Evolutionary conservation across 2,888 invertebrate species (phyloP).

Genomic region (Tetranychus truncatus): DNA sequence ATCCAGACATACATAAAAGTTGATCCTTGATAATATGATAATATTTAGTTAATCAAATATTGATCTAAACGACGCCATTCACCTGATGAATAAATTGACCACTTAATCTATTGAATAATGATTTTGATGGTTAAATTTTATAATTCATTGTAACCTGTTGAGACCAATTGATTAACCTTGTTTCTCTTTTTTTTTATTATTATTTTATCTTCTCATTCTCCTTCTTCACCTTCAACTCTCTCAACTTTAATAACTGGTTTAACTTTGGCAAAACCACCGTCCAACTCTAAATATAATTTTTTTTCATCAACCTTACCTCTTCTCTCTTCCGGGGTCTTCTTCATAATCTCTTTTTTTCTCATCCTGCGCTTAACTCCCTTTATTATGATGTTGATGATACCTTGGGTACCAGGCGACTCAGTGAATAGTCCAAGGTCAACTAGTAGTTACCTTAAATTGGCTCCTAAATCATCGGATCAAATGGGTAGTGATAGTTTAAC

Average conservation of each 20-base stretch:
- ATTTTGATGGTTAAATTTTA: not conserved
- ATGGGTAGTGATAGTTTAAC: not conserved
- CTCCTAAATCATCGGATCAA: not conserved
- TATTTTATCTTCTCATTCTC: not conserved
- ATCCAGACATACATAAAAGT: too few species aligned
- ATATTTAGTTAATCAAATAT: not conserved
- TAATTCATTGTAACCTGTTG: not conserved
- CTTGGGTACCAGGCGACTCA: not conserved
- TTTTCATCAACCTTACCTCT: conserved; percentile 33
- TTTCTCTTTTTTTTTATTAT: not conserved
- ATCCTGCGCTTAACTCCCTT: conserved; percentile 52
- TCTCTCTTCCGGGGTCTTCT: conserved; percentile 47
- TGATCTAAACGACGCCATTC: not conserved
- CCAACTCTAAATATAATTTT: conserved; percentile 37
- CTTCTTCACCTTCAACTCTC: conserved; percentile 2
- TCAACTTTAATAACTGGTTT: not conserved
- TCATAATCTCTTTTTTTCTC: conserved; percentile 33
- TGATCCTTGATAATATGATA: not conserved
- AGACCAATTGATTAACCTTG: not conserved
- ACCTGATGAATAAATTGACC: not conserved
- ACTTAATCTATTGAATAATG: not conserved
- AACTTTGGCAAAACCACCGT: conserved; percentile 79
- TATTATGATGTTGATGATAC: conserved; percentile 34
- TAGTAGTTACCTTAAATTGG: not conserved
- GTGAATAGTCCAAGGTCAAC: not conserved